phyloP scores from a whole-genome alignment of 2,888 invertebrate genomes.

The Ennomos fuscantarius region DNA sequence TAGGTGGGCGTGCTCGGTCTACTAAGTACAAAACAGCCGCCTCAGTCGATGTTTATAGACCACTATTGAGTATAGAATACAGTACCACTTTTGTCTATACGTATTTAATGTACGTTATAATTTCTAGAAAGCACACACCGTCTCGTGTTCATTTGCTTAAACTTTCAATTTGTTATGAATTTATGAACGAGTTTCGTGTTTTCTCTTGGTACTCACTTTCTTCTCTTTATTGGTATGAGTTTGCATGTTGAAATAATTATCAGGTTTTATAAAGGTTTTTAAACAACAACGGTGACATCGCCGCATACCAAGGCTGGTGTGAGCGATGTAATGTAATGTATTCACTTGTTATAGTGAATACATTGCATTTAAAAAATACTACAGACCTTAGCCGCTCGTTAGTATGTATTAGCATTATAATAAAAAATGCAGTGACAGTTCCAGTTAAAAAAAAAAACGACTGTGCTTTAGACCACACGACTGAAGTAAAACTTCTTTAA shows the following conservation, averaged over 20 bases:
- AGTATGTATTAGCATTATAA: no score
- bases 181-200: conserved; percentile 61
- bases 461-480: no score
- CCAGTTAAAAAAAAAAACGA: no score
- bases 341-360: no score
- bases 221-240: conserved; percentile 36
- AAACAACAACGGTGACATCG: background rate
- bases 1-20: conserved; percentile 68
- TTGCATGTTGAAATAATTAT: conserved; percentile 27
- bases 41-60: conserved; percentile 50
- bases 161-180: conserved; percentile 79
- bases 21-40: conserved; percentile 65
- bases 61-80: conserved; percentile 22
- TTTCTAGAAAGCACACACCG: conserved; percentile 77
- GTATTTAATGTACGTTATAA: conserved; percentile 62
- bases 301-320: background rate
- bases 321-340: no score
- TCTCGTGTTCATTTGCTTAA: conserved; percentile 72
- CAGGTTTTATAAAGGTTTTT: background rate
- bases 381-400: no score
- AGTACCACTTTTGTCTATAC: conserved; percentile 54
- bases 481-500: no score
- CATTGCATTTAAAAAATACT: no score
- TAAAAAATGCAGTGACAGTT: no score
- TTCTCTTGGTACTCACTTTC: conserved; percentile 59